Evolutionary conservation across 1,140 invertebrate species (phyloP).

Genomic region (Protaetia brevitarsis): DNA sequence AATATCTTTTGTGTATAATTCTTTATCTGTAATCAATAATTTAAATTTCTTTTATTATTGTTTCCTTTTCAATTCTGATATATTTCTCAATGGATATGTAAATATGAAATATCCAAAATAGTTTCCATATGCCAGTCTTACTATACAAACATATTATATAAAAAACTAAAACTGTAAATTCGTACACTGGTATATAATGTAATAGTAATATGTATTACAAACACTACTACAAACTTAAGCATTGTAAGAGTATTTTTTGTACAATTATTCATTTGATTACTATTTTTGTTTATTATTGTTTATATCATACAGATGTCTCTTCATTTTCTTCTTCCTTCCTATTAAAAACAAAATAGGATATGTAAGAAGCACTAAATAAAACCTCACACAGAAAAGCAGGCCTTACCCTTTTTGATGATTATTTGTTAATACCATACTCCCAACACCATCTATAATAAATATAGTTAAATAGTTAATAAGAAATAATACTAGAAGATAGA

Average conservation of each 20-base stretch:
- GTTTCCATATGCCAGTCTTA: conserved; percentile 11
- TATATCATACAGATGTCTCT: conserved; percentile 56
- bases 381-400: not conserved
- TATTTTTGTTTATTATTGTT: conserved; percentile 2
- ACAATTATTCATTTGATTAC: conserved; percentile 12
- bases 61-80: not conserved
- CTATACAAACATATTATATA: conserved; percentile 12
- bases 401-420: conserved; percentile 28
- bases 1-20: not conserved
- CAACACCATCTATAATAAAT: conserved; percentile 45
- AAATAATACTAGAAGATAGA: conserved; percentile 33
- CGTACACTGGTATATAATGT: conserved; percentile 5
- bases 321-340: conserved; percentile 60
- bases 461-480: conserved; percentile 12
- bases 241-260: not conserved
- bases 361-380: conserved; percentile 11
- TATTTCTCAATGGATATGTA: not conserved
- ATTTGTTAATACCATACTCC: conserved; percentile 47
- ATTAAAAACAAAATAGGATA: conserved; percentile 40
- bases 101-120: conserved; percentile 16
- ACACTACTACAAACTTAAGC: conserved; percentile 10
- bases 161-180: conserved; percentile 5
- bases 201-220: not conserved
- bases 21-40: not conserved
- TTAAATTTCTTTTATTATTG: not conserved